Evolutionary conservation across 2,797 vertebrate species (phyloP), one percentile per base, ranked within the genome.

Genomic region (Rachycentron canadum): DNA sequence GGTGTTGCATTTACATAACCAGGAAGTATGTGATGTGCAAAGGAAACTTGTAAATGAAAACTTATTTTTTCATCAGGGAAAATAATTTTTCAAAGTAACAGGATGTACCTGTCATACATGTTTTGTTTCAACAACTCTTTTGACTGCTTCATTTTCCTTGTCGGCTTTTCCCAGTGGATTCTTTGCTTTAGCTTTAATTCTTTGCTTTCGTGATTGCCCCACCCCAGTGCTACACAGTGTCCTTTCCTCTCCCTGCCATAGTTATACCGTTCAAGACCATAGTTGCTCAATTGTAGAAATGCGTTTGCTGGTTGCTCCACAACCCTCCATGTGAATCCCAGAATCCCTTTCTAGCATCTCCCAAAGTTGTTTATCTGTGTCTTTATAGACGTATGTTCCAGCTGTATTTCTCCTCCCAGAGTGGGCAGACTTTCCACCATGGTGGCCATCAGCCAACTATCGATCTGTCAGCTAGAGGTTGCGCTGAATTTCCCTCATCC

Each of bases 371-470:
- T 75, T 71, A 65, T 77, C 63, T 52, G 55, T 69, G 61, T 81
- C 69, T 79, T 78, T 55, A 69, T 57, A 59, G 32, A 82, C 77
- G 26, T 56, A 62, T 81, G 68, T 67, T 83, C 61, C 38, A 36
- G 79, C 74, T 70, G 59, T 72, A 79, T 80, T 81, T 83, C 74
- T 81, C 58, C 61, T 40, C 63, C 70, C 47, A 26, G 50, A 77
- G 71, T 43, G 68, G 69, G 56, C 76, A 10, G 80, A 81, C 67
- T 81, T 76, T 80, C 23, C 25, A 62, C 70, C 8, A 40, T 1
- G 4, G 63, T 81, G 87, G 86, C 87, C 68, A 81, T 78, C 79
- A 81, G 83, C 87, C 88, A 91, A 32, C 36, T 87, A 92, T 92
- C 17, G 82, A 92, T 89, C 84, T 8, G 28, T 73, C 69, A 85